A percentile compares a stretch with the other conserved stretches of the same genome.
Evolutionary conservation across 2,113 vertebrate species (phyloP).

Genomic region (Penelope pileata): DNA sequence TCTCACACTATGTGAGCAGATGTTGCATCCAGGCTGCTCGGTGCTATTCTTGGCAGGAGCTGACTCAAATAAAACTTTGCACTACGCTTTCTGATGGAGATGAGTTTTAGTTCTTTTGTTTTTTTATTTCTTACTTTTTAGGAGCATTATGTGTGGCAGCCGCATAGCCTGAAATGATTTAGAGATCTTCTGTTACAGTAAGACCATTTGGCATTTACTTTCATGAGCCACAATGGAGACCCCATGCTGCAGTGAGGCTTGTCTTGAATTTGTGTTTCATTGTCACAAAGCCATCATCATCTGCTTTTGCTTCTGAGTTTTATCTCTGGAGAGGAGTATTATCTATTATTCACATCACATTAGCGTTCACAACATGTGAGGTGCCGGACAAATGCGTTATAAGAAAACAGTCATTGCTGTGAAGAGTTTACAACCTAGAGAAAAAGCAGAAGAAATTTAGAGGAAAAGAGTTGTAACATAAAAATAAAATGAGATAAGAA

Average conservation of each 20-base stretch:
- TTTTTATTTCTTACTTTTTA: background rate
- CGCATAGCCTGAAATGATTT: slow-evolving; percentile 51
- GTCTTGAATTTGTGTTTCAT: slow-evolving; percentile 13
- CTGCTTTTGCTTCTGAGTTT: slow-evolving; percentile 15
- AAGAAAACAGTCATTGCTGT: slow-evolving; percentile 21
- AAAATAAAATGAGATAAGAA: background rate
- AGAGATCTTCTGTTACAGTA: slow-evolving; percentile 38
- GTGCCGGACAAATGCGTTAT: slow-evolving; percentile 48
- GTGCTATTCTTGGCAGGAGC: slow-evolving; percentile 46
- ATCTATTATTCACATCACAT: slow-evolving; percentile 54
- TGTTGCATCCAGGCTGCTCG: slow-evolving; percentile 33
- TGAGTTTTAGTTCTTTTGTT: background rate
- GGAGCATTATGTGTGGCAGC: slow-evolving; percentile 20
- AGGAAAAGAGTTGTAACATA: background rate
- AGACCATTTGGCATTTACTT: slow-evolving; percentile 46
- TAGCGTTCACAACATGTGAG: slow-evolving; percentile 40
- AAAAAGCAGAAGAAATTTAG: background rate
- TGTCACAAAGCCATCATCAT: slow-evolving; percentile 43
- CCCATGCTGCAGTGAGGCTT: slow-evolving; percentile 45
- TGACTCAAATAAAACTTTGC: slow-evolving; percentile 22
- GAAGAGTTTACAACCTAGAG: slow-evolving; percentile 41
- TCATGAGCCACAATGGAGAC: slow-evolving; percentile 56
- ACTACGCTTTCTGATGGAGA: background rate
- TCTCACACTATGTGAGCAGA: slow-evolving; percentile 46
- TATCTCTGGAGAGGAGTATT: background rate